Conservation (phyloP, 2,888 invertebrate species). For the Quadroppia sp. region DNA sequence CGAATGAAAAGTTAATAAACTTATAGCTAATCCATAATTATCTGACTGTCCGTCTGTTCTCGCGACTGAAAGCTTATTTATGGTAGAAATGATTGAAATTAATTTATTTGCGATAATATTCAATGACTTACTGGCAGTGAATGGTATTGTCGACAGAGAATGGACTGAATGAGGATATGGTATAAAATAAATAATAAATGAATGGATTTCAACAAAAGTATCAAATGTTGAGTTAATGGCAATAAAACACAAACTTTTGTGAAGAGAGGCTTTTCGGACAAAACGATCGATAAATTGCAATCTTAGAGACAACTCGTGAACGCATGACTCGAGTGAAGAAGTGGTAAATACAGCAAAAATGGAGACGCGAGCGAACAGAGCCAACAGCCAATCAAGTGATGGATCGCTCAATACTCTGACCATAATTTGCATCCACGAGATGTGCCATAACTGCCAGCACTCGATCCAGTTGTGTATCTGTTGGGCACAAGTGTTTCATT, state of each 20-base stretch:
- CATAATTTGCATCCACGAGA: not conserved
- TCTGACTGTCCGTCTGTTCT: not conserved
- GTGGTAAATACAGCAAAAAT: slow-evolving; percentile 35
- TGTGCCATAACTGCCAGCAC: not conserved
- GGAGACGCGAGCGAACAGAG: slow-evolving; percentile 17
- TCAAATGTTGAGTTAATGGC: slow-evolving; percentile 14
- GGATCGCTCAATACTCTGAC: slow-evolving; percentile 8
- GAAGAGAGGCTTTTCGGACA: slow-evolving; percentile 3
- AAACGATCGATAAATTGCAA: slow-evolving; percentile 33
- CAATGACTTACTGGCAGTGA: too few relatives aligned
- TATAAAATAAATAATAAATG: not conserved
- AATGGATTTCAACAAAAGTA: not conserved
- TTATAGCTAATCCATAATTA: not conserved
- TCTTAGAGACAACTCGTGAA: slow-evolving; percentile 21
- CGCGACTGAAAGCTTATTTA: too few relatives aligned
- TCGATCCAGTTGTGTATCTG: not conserved
- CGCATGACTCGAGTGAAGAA: slow-evolving; percentile 27
- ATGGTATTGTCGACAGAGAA: too few relatives aligned
- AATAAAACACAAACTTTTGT: slow-evolving; percentile 24
- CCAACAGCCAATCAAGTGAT: slow-evolving; percentile 22
- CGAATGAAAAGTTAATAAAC: not conserved
- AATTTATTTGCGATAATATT: too few relatives aligned
- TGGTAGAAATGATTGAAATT: too few relatives aligned
- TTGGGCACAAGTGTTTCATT: not conserved
- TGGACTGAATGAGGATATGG: not conserved